Conservation (phyloP, 2,888 invertebrate genomes). For the Prostheceraeus crozeri region DNA sequence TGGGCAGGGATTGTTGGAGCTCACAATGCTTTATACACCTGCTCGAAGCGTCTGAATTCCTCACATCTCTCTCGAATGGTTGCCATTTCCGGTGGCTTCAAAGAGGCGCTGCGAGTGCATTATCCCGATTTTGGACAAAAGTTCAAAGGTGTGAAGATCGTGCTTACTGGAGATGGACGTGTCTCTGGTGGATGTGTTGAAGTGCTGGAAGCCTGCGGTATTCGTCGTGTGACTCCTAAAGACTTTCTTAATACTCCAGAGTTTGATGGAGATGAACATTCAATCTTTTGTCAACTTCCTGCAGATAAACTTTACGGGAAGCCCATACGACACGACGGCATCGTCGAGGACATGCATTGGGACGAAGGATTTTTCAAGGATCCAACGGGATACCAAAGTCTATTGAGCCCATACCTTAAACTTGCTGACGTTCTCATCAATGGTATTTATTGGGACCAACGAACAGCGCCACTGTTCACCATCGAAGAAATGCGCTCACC, state of each 20-base stretch:
- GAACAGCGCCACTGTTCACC: constrained; percentile 22
- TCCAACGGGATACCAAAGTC: constrained; percentile 11
- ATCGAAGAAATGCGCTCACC: constrained; percentile 26
- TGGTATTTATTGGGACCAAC: constrained; percentile 29
- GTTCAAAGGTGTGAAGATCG: background rate
- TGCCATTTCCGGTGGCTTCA: background rate
- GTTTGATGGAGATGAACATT: background rate
- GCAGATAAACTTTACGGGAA: constrained; percentile 1
- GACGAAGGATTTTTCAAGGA: constrained; percentile 21
- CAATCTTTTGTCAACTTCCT: constrained; percentile 10
- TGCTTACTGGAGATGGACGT: constrained; percentile 20
- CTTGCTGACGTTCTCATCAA: constrained; percentile 23
- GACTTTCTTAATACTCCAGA: constrained; percentile 20
- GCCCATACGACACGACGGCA: background rate
- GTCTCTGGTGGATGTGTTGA: constrained; percentile 12
- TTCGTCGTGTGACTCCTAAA: background rate
- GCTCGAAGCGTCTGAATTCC: background rate
- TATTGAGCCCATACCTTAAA: background rate
- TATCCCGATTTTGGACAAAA: background rate
- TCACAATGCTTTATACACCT: constrained; percentile 22
- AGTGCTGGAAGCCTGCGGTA: constrained; percentile 10
- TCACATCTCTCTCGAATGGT: constrained; percentile 4
- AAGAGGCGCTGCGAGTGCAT: background rate
- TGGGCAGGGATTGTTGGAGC: constrained; percentile 30
- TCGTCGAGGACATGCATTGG: background rate